Percentiles rank a stretch among this genome's conserved stretches.
Conservation (phyloP, 2,797 vertebrate genomes). For the Pipistrellus kuhlii region DNA sequence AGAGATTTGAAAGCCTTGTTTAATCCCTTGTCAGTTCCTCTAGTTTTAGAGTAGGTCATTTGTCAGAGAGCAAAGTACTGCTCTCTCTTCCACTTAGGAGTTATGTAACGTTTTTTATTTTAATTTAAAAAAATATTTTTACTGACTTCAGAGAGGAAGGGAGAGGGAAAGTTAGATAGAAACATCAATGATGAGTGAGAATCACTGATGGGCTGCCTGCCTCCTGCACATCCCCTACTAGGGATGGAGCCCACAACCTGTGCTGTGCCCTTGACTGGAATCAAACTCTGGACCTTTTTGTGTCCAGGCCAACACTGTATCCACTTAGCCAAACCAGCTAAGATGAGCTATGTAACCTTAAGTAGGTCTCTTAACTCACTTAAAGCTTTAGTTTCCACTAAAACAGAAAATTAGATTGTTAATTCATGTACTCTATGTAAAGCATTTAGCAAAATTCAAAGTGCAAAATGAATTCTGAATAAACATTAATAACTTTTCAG, state of each 20-base stretch:
- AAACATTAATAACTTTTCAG: constrained; percentile 36
- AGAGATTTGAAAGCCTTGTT: background rate
- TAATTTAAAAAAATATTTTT: no score
- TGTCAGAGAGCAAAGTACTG: constrained; percentile 12
- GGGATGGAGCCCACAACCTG: no score
- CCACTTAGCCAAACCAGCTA: no score
- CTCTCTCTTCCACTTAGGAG: constrained; percentile 7
- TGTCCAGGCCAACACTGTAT: no score
- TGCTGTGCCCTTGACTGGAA: no score
- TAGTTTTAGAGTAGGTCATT: background rate
- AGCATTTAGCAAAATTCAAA: background rate
- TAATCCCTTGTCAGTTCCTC: background rate
- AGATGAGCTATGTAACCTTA: background rate
- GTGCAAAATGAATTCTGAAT: background rate
- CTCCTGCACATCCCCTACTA: no score
- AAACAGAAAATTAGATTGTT: constrained; percentile 50
- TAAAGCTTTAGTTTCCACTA: constrained; percentile 12
- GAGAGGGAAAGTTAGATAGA: no score
- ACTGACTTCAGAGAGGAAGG: no score
- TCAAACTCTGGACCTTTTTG: no score
- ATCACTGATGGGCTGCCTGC: no score
- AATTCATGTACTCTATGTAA: constrained; percentile 2
- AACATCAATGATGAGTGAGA: no score
- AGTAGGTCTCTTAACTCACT: constrained; percentile 1
- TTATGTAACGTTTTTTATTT: background rate